Percentiles rank a stretch among this genome's conserved stretches.
Conservation (phyloP, 2,888 invertebrate species). For the Dynastes maya region DNA sequence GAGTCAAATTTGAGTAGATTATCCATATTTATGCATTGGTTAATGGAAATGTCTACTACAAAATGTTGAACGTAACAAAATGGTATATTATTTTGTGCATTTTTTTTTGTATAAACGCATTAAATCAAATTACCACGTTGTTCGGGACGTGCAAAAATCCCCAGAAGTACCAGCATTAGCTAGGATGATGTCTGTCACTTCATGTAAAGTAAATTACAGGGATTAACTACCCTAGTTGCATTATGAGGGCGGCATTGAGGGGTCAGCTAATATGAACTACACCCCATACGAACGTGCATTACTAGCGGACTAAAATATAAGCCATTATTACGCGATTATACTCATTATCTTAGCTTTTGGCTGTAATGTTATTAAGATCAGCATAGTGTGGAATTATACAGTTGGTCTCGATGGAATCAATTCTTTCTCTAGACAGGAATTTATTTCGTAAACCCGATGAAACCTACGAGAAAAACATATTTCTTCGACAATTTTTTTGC, state of each 20-base stretch:
- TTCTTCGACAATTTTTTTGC: constrained; percentile 1
- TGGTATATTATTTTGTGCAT: too few relatives aligned
- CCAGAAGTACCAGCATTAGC: constrained; percentile 34
- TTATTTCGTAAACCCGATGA: constrained; percentile 1
- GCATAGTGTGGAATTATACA: constrained; percentile 1
- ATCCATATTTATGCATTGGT: too few relatives aligned
- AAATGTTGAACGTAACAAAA: too few relatives aligned
- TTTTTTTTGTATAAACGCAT: too few relatives aligned
- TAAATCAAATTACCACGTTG: constrained; percentile 7
- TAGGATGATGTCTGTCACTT: constrained; percentile 53
- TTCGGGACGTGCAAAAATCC: constrained; percentile 42
- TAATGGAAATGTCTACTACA: too few relatives aligned
- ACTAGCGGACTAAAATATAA: constrained; percentile 28
- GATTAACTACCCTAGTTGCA: constrained; percentile 57
- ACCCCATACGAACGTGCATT: background rate
- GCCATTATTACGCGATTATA: constrained; percentile 51
- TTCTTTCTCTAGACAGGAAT: background rate
- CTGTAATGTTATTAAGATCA: constrained; percentile 24
- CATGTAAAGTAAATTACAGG: constrained; percentile 57
- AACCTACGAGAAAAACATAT: background rate
- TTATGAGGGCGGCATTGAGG: constrained; percentile 47
- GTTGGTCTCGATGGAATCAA: background rate
- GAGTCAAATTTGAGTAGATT: too few relatives aligned
- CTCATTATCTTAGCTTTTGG: constrained; percentile 57
- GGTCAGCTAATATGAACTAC: constrained; percentile 30